Percentiles rank a stretch among this genome's conserved stretches.
Conservation (phyloP, 2,888 invertebrate genomes). For the Caenorhabditis panamensis region DNA sequence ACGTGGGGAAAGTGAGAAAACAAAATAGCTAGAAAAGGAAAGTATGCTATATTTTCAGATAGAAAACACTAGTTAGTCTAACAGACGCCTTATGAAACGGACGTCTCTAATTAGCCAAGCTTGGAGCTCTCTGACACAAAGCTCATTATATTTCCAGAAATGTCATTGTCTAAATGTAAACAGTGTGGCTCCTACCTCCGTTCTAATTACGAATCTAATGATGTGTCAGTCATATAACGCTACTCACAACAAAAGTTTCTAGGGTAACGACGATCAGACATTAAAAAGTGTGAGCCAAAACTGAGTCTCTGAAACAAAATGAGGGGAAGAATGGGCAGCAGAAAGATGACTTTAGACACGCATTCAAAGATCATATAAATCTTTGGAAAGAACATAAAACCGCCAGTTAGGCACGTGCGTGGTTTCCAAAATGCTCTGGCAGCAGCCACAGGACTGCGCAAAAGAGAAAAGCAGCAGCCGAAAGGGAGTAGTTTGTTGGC, state of each 20-base stretch:
- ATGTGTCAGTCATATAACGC: background rate
- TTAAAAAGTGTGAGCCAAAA: too few species aligned
- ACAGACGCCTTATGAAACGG: slow-evolving; percentile 7
- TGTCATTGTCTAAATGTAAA: background rate
- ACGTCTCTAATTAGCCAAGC: slow-evolving; percentile 6
- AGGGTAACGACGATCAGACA: too few species aligned
- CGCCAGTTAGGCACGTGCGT: slow-evolving; percentile 15
- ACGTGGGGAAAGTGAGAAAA: slow-evolving; percentile 25
- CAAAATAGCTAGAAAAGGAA: slow-evolving; percentile 13
- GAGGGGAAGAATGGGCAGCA: slow-evolving; percentile 3
- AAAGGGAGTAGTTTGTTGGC: slow-evolving; percentile 18
- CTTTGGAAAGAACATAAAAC: slow-evolving; percentile 10
- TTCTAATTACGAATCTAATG: background rate
- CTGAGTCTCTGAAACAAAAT: slow-evolving; percentile 3
- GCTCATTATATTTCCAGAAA: slow-evolving; percentile 17
- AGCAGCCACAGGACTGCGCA: slow-evolving; percentile 10
- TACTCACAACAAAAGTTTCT: background rate
- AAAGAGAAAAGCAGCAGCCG: slow-evolving; percentile 16
- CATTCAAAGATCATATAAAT: slow-evolving; percentile 51
- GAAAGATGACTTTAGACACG: background rate
- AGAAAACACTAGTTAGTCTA: slow-evolving; percentile 4
- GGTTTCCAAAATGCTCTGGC: slow-evolving; percentile 12
- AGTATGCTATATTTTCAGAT: background rate
- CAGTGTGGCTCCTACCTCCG: background rate
- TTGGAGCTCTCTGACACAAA: background rate